A percentile compares a stretch with the other conserved stretches of the same genome.
Conservation (phyloP, 92 coral and sea anemone species). For the Zoanthus sociatus region DNA sequence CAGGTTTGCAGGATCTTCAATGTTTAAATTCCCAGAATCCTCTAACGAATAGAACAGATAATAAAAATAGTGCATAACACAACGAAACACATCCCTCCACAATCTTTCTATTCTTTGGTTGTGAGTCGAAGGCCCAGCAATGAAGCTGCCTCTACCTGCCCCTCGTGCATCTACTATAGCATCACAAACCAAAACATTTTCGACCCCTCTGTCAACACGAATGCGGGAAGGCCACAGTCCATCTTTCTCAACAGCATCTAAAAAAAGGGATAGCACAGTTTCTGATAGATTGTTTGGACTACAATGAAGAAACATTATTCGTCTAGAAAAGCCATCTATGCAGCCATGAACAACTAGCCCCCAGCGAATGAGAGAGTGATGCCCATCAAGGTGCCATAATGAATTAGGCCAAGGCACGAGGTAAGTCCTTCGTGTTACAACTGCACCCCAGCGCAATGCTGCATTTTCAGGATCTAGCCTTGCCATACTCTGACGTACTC, state of each 20-base stretch:
- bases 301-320: conserved; percentile 52
- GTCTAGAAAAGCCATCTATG: conserved; percentile 61
- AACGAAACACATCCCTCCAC: conserved; percentile 10
- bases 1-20: background rate
- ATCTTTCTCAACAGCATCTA: conserved; percentile 55
- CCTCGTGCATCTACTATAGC: conserved; percentile 9
- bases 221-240: conserved; percentile 68
- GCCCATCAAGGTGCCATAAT: conserved; percentile 60
- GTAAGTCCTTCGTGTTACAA: conserved; percentile 58
- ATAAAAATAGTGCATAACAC: conserved; percentile 1
- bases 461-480: conserved; percentile 51
- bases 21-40: conserved; percentile 1
- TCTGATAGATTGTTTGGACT: conserved; percentile 48
- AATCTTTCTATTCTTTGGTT: background rate
- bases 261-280: conserved; percentile 57
- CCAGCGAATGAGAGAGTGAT: conserved; percentile 61
- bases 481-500: conserved; percentile 40
- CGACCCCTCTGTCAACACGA: conserved; percentile 63
- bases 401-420: conserved; percentile 59
- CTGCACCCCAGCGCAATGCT: conserved; percentile 47
- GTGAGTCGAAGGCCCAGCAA: conserved; percentile 15
- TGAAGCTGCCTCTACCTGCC: conserved; percentile 19
- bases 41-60: background rate
- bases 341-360: conserved; percentile 52
- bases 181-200: conserved; percentile 23